These are phyloP conservation scores for Indicator maculatus DNA, from an alignment of 2,113 vertebrate species.

Conservation along the genomic window DNA sequence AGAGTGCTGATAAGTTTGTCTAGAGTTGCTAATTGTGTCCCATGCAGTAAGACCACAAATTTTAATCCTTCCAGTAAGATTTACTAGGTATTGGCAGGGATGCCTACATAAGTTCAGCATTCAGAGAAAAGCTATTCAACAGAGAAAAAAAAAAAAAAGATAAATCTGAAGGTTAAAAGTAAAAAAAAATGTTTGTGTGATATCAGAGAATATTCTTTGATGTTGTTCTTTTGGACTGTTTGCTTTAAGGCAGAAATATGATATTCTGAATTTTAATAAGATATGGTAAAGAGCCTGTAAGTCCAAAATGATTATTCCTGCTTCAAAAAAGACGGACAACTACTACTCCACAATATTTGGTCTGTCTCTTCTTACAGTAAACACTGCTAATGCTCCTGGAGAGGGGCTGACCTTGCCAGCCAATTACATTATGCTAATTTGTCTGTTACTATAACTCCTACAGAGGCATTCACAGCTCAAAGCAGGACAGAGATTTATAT, in stretches of 20 bases:
- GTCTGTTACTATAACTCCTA: constrained; percentile 70
- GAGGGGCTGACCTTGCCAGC: constrained; percentile 70
- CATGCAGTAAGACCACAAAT: neutral
- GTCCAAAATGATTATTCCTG: constrained; percentile 22
- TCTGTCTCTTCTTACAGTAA: constrained; percentile 60
- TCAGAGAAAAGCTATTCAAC: neutral
- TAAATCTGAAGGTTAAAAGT: neutral
- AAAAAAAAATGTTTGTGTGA: neutral
- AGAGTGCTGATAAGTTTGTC: neutral
- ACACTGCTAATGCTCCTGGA: constrained; percentile 59
- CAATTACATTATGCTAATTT: constrained; percentile 77
- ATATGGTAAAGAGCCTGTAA: neutral
- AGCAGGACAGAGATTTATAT: constrained; percentile 68
- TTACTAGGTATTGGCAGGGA: neutral
- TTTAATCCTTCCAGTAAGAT: neutral
- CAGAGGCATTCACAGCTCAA: constrained; percentile 57
- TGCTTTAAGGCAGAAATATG: constrained; percentile 31
- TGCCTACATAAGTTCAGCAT: neutral
- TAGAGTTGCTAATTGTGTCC: neutral
- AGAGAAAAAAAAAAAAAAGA: too few species aligned
- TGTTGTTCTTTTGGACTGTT: neutral
- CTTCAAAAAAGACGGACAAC: constrained; percentile 34
- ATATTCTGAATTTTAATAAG: constrained; percentile 6
- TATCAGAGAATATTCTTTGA: neutral
- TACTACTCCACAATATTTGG: constrained; percentile 11